Evolutionary conservation across 2,113 vertebrate genomes (phyloP).

Genomic region (Oenanthe melanoleuca): DNA sequence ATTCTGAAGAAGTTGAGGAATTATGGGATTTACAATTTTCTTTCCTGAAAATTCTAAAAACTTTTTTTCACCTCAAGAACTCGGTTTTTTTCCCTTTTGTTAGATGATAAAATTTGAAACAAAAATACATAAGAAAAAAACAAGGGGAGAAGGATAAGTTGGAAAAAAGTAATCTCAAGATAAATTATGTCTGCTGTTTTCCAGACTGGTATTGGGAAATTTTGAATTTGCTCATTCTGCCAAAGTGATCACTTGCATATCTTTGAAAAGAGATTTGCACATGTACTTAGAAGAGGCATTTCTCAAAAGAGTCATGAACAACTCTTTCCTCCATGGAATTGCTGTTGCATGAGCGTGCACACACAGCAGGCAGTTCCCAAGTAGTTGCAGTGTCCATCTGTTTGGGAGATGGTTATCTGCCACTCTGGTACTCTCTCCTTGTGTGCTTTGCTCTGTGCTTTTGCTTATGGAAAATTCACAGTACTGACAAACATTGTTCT

Average conservation of each 20-base stretch:
- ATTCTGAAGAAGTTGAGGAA: neutral
- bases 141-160: neutral
- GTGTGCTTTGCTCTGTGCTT: neutral
- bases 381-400: neutral
- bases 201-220: neutral
- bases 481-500: neutral
- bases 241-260: neutral
- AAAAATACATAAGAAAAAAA: neutral
- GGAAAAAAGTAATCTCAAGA: neutral
- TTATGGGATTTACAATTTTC: neutral
- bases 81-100: neutral
- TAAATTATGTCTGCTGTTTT: neutral
- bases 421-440: neutral
- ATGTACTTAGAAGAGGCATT: neutral
- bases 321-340: neutral
- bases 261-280: neutral
- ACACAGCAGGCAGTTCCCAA: neutral
- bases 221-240: neutral
- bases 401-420: conserved; percentile 13
- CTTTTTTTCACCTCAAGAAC: neutral
- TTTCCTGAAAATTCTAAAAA: neutral
- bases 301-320: neutral
- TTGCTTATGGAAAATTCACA: neutral
- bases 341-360: neutral
- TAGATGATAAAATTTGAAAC: neutral